phyloP scores from a whole-genome alignment of 2,888 invertebrate species.

The Temnothorax rugatulus region DNA sequence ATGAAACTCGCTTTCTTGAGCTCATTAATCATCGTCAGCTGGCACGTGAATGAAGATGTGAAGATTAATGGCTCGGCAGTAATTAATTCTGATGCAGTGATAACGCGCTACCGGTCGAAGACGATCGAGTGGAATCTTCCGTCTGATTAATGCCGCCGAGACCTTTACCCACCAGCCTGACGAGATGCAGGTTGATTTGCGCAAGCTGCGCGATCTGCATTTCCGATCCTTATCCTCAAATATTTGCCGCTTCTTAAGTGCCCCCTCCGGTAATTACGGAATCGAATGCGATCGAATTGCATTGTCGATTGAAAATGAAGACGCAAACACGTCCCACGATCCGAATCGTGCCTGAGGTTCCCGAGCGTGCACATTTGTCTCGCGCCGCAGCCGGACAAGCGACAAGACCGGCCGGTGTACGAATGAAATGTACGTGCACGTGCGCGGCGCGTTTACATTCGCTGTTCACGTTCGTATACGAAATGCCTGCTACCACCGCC shows the following conservation, averaged over 20 bases:
- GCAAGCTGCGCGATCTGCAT: background rate
- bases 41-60: slow-evolving; percentile 26
- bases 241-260: background rate
- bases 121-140: slow-evolving; percentile 19
- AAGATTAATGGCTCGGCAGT: slow-evolving; percentile 34
- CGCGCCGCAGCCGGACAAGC: background rate
- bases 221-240: background rate
- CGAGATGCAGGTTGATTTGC: background rate
- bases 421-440: slow-evolving; percentile 36
- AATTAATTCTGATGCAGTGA: slow-evolving; percentile 34
- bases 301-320: background rate
- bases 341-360: background rate
- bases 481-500: slow-evolving; percentile 63
- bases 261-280: background rate
- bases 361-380: background rate
- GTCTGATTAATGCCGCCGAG: background rate
- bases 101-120: slow-evolving; percentile 14
- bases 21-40: slow-evolving; percentile 35
- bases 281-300: background rate
- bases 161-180: background rate
- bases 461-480: slow-evolving; percentile 57
- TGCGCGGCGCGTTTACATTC: slow-evolving; percentile 62
- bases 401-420: background rate
- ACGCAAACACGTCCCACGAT: background rate
- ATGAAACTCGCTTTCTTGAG: slow-evolving; percentile 23